These are phyloP conservation scores for Caracal caracal DNA, from an alignment of 2,113 vertebrate species.

Conservation along the genomic window DNA sequence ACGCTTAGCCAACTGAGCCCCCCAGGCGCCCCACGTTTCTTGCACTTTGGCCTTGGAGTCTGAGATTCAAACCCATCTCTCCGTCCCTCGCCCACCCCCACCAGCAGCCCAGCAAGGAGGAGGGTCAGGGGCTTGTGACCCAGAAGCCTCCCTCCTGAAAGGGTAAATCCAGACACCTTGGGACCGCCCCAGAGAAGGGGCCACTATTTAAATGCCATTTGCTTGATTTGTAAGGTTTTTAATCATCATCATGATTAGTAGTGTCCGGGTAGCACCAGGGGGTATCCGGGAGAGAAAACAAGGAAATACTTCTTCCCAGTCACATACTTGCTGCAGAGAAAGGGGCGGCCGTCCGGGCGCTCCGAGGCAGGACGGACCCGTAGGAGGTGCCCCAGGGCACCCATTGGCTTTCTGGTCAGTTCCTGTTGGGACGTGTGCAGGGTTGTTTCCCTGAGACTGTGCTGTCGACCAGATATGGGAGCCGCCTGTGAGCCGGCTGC, in stretches of 20 bases:
- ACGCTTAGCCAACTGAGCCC: no score
- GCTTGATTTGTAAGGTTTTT: not conserved
- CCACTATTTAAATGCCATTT: not conserved
- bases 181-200: not conserved
- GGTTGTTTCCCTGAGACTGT: not conserved
- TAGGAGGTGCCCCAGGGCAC: not conserved
- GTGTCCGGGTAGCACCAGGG: fast-evolving
- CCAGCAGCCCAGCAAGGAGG: no score
- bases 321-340: fast-evolving
- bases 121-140: not conserved
- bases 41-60: no score
- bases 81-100: no score
- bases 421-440: fast-evolving
- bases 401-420: not conserved
- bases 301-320: fast-evolving
- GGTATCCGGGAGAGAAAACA: no score
- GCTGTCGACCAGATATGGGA: not conserved
- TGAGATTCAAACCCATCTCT: not conserved
- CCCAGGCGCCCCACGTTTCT: not conserved
- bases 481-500: no score
- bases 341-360: not conserved
- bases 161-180: fast-evolving
- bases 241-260: not conserved
- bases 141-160: not conserved
- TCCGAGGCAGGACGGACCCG: fast-evolving